These are phyloP conservation scores for Sorex fumeus DNA, from an alignment of 2,113 vertebrate species.

Conservation along the genomic window DNA sequence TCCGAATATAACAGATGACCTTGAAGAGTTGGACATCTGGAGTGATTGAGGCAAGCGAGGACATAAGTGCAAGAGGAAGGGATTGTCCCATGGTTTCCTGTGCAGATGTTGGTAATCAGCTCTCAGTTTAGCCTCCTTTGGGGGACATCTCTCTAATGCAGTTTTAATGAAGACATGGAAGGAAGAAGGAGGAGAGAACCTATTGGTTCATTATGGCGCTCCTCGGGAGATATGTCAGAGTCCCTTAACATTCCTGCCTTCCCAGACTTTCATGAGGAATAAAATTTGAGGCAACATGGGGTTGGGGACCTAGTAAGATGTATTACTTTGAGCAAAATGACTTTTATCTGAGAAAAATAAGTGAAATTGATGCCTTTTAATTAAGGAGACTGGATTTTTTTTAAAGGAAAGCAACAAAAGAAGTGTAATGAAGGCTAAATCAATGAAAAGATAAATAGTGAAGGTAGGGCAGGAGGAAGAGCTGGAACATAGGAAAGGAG, in stretches of 20 bases:
- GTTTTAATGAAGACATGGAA: neutral
- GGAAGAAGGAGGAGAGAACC: neutral
- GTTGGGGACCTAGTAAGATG: no score
- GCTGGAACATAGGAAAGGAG: neutral
- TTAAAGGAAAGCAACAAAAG: constrained; percentile 18
- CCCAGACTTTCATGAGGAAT: neutral
- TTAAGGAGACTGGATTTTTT: neutral
- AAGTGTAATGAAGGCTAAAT: neutral
- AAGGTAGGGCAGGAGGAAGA: neutral
- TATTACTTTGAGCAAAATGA: neutral
- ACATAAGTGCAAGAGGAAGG: neutral
- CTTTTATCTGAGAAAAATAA: constrained; percentile 38
- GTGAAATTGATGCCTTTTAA: neutral
- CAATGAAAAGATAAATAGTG: neutral
- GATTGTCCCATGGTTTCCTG: neutral
- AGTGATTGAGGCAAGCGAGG: neutral
- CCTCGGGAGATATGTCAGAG: neutral
- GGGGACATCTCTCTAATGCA: neutral
- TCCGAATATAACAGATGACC: neutral
- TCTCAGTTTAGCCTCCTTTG: neutral
- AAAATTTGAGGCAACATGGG: neutral
- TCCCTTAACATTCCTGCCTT: neutral
- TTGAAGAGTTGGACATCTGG: neutral
- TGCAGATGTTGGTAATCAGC: neutral
- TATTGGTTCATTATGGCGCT: neutral